These are phyloP conservation scores for Habrosyne pyritoides DNA, from an alignment of 2,888 invertebrate species.

Conservation along the genomic window DNA sequence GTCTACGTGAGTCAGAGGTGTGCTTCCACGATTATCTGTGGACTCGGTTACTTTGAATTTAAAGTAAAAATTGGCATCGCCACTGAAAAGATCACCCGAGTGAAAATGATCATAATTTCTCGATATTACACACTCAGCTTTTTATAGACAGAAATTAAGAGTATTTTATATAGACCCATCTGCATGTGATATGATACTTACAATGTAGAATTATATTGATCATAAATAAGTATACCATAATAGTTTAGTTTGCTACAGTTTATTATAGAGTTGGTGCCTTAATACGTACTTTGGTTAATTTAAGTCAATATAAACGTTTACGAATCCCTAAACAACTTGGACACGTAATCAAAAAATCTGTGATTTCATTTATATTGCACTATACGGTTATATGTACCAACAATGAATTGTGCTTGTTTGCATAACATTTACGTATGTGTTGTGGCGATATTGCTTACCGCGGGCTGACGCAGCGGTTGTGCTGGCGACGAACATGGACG, in stretches of 20 bases:
- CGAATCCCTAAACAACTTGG: neutral
- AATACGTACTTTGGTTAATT: too few species aligned
- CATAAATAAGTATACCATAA: too few species aligned
- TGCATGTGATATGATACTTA: neutral
- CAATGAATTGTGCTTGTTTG: conserved; percentile 26
- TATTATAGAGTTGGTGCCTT: too few species aligned
- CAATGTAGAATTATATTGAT: neutral
- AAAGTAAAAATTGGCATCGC: conserved; percentile 40
- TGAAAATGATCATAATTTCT: conserved; percentile 29
- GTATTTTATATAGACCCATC: neutral
- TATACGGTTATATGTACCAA: conserved; percentile 17
- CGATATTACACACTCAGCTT: conserved; percentile 9
- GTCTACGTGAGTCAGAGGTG: conserved; percentile 69
- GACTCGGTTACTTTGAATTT: conserved; percentile 34
- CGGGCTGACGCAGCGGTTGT: conserved; percentile 30
- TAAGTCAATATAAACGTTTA: neutral
- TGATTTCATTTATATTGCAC: conserved; percentile 10
- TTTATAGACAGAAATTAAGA: conserved; percentile 4
- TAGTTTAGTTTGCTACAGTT: too few species aligned
- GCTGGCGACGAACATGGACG: conserved; percentile 12
- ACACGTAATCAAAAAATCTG: conserved; percentile 2
- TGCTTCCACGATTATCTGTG: conserved; percentile 63
- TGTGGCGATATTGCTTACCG: conserved; percentile 22
- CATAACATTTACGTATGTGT: conserved; percentile 31
- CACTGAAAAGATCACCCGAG: conserved; percentile 29